These are phyloP conservation scores for Drosophila kanekoi DNA, from an alignment of 2,888 invertebrate genomes.

Conservation along the genomic window DNA sequence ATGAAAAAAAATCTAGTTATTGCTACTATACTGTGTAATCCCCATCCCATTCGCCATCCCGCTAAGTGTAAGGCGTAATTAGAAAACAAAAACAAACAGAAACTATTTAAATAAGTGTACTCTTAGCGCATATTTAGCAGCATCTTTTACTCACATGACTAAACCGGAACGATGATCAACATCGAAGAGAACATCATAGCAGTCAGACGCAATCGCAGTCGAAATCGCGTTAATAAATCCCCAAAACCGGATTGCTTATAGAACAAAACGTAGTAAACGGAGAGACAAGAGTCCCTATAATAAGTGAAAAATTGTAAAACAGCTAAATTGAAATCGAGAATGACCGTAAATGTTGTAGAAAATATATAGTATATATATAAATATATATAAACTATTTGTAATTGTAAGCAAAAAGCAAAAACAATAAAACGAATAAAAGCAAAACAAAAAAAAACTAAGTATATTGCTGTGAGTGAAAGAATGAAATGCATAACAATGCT, in stretches of 20 bases:
- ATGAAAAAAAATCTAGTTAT: conserved; percentile 65
- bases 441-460: conserved; percentile 35
- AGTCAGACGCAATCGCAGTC: conserved; percentile 32
- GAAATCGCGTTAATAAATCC: conserved; percentile 52
- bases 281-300: conserved; percentile 70
- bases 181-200: conserved; percentile 40
- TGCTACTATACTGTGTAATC: conserved; percentile 71
- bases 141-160: conserved; percentile 79
- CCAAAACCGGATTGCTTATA: conserved; percentile 71
- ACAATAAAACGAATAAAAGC: conserved; percentile 70
- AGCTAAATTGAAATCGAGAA: conserved; percentile 62
- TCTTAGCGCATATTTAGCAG: conserved; percentile 79
- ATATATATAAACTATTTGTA: conserved; percentile 73
- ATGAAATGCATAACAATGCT: conserved; percentile 6
- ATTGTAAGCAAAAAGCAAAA: conserved; percentile 70
- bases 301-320: conserved; percentile 69
- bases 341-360: conserved; percentile 77
- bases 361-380: conserved; percentile 76
- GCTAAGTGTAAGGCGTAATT: conserved; percentile 64
- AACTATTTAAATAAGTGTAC: conserved; percentile 75
- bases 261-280: conserved; percentile 63
- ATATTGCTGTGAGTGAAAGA: not conserved
- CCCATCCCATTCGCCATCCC: conserved; percentile 50
- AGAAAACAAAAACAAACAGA: conserved; percentile 35
- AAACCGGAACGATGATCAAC: conserved; percentile 54